phyloP scores from a whole-genome alignment of 1,140 invertebrate genomes.

The Apis laboriosa region DNA sequence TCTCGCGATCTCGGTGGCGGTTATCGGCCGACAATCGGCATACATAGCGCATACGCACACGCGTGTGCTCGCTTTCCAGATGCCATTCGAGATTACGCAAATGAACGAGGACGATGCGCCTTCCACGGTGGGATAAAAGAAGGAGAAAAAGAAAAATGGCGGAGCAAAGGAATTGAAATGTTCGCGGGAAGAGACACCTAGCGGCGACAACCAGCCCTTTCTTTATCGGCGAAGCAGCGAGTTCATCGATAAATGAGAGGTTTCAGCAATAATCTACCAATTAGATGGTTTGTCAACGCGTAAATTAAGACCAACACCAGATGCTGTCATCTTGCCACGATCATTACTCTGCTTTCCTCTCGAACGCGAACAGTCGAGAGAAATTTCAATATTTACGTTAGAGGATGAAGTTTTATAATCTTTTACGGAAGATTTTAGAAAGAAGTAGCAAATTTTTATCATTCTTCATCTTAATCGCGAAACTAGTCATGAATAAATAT shows the following conservation, averaged over 20 bases:
- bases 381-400: neutral
- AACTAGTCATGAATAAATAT: too few species aligned
- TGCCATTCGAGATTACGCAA: slow-evolving; percentile 62
- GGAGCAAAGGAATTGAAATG: slow-evolving; percentile 51
- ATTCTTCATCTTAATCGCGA: too few species aligned
- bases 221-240: slow-evolving; percentile 17
- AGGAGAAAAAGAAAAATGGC: slow-evolving; percentile 20
- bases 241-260: slow-evolving; percentile 17
- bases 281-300: slow-evolving; percentile 12
- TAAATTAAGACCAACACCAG: slow-evolving; percentile 4
- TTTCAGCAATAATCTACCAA: slow-evolving; percentile 29
- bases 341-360: slow-evolving; percentile 6
- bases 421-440: neutral
- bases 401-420: neutral
- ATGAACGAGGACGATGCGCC: slow-evolving; percentile 39
- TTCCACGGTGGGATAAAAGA: neutral
- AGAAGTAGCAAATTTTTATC: too few species aligned
- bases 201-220: slow-evolving; percentile 25
- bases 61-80: slow-evolving; percentile 36
- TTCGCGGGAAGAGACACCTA: slow-evolving; percentile 41
- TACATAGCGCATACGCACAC: slow-evolving; percentile 39
- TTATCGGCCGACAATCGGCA: slow-evolving; percentile 50
- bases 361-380: neutral
- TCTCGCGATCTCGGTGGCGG: neutral
- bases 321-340: slow-evolving; percentile 10